Percentiles rank a stretch among this genome's conserved stretches.
Conservation (phyloP, 2,888 invertebrate genomes). For the Uropetala carovei region DNA sequence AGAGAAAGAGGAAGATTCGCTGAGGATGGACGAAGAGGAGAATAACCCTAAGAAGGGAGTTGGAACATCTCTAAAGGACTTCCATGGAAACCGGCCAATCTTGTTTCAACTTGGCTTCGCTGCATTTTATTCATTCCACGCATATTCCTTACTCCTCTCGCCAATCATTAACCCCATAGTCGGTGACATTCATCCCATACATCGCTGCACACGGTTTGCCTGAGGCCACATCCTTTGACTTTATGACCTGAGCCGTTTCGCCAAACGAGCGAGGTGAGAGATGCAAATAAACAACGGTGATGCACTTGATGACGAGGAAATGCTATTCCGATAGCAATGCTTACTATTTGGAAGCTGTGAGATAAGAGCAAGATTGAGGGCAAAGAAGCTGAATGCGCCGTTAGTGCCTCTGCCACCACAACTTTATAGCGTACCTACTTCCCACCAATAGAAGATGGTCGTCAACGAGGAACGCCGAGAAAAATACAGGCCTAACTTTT, state of each 20-base stretch:
- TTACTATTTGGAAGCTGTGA: slow-evolving; percentile 29
- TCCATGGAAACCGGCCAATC: slow-evolving; percentile 25
- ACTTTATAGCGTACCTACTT: no score
- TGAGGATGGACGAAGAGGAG: background rate
- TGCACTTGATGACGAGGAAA: background rate
- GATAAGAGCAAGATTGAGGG: slow-evolving; percentile 36
- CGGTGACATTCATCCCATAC: background rate
- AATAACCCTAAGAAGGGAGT: background rate
- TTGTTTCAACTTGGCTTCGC: background rate
- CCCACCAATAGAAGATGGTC: no score
- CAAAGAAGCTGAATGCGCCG: background rate
- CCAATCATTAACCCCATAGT: slow-evolving; percentile 32
- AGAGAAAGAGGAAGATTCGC: background rate
- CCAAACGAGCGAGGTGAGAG: slow-evolving; percentile 19
- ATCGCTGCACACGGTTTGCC: background rate
- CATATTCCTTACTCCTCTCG: slow-evolving; percentile 21
- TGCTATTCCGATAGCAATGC: slow-evolving; percentile 13
- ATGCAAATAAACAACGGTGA: slow-evolving; percentile 12
- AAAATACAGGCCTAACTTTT: no score
- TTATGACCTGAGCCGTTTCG: background rate
- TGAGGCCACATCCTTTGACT: background rate
- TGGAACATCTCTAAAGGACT: background rate
- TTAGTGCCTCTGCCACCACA: background rate
- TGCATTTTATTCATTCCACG: slow-evolving; percentile 20
- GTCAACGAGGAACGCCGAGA: no score